A percentile compares a stretch with the other conserved stretches of the same genome.
These are phyloP conservation scores for Acromyrmex charruanus DNA, from an alignment of 1,140 invertebrate species.

Conservation along the genomic window DNA sequence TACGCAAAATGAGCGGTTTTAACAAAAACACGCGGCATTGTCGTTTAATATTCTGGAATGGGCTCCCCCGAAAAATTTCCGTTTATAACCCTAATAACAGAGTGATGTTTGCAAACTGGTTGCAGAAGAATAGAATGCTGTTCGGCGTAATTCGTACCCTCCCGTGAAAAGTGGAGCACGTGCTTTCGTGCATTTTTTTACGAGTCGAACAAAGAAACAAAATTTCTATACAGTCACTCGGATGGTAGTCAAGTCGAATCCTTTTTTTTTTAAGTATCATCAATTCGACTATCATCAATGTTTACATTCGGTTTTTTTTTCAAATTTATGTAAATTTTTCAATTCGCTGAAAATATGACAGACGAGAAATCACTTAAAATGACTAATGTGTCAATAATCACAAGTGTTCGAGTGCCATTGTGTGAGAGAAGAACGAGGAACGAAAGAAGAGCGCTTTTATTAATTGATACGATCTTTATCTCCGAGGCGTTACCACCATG, in stretches of 20 bases:
- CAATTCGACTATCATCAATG: background rate
- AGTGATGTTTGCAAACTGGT: slow-evolving; percentile 71
- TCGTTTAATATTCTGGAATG: slow-evolving; percentile 50
- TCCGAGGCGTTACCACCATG: slow-evolving; percentile 42
- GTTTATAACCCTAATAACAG: slow-evolving; percentile 21
- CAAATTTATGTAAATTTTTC: background rate
- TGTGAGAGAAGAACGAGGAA: background rate
- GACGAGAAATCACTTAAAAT: background rate
- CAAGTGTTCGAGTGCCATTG: slow-evolving; percentile 9
- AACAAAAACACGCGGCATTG: slow-evolving; percentile 48
- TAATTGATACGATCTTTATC: slow-evolving; percentile 68
- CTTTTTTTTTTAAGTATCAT: background rate
- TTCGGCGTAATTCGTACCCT: slow-evolving; percentile 61
- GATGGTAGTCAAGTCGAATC: slow-evolving; percentile 11
- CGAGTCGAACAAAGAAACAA: slow-evolving; percentile 44
- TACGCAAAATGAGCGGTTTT: slow-evolving; percentile 31
- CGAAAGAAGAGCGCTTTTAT: slow-evolving; percentile 20
- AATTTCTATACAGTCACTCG: slow-evolving; percentile 54
- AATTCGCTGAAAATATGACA: background rate
- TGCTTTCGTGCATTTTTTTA: slow-evolving; percentile 40
- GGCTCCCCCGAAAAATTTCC: slow-evolving; percentile 5
- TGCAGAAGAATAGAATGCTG: slow-evolving; percentile 42
- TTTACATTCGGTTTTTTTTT: background rate
- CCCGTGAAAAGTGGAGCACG: slow-evolving; percentile 56
- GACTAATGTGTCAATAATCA: background rate